Conservation (phyloP, 2,113 vertebrate species). For the Leptosomus discolor region DNA sequence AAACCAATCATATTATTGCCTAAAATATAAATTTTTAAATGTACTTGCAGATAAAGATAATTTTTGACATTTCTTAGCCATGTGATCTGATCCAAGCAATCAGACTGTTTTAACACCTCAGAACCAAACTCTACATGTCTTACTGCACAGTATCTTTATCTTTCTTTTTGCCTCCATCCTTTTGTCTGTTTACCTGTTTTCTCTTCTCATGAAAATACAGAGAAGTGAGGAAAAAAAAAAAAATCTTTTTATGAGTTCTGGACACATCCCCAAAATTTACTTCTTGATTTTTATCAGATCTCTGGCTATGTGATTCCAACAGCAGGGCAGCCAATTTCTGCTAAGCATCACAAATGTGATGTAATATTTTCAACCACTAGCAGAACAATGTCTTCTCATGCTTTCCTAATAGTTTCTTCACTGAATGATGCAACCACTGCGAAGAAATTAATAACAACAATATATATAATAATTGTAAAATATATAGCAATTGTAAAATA, state of each 20-base stretch:
- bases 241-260: background rate
- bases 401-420: background rate
- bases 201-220: background rate
- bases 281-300: background rate
- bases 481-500: background rate
- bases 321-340: background rate
- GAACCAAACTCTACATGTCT: fast-evolving
- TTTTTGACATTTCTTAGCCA: background rate
- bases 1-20: background rate
- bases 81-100: background rate
- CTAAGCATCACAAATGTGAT: background rate
- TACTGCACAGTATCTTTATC: background rate
- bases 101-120: background rate
- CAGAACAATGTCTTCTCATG: background rate
- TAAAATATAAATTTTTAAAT: background rate
- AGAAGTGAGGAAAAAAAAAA: background rate
- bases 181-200: background rate
- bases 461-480: no score
- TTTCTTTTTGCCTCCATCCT: background rate
- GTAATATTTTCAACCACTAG: background rate
- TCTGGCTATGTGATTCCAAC: background rate
- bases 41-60: background rate
- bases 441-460: background rate
- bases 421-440: background rate
- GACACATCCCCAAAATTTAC: background rate